These are phyloP conservation scores for Globia sparganii DNA, from an alignment of 2,888 invertebrate species.

Conservation along the genomic window DNA sequence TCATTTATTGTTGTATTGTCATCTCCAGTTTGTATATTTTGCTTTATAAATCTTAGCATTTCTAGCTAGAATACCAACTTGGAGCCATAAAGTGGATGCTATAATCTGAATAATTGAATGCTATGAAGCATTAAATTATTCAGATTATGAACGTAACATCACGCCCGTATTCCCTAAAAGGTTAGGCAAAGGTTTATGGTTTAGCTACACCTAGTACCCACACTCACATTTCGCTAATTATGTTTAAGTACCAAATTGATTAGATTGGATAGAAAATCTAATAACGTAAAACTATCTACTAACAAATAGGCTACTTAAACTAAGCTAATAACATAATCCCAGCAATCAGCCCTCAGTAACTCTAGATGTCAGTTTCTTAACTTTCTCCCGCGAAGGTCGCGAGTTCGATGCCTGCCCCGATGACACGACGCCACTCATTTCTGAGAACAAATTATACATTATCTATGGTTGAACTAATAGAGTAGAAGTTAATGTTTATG, in stretches of 20 bases:
- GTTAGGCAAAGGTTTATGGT: no score
- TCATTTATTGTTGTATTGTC: no score
- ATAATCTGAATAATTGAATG: no score
- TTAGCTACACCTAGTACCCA: neutral
- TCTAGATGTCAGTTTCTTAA: conserved; percentile 73
- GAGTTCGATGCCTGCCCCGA: conserved; percentile 73
- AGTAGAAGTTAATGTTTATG: conserved; percentile 32
- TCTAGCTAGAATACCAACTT: no score
- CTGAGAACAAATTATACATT: conserved; percentile 70
- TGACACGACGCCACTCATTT: conserved; percentile 69
- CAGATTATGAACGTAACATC: no score
- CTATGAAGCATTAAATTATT: no score
- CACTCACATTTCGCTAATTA: neutral
- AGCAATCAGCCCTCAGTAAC: conserved; percentile 69
- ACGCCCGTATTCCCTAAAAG: neutral
- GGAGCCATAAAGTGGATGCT: no score
- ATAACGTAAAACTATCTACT: conserved; percentile 3
- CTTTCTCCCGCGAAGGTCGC: conserved; percentile 78
- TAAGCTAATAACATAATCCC: conserved; percentile 59
- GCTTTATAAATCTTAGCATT: no score
- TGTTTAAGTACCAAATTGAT: neutral
- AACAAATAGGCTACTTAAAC: conserved; percentile 36
- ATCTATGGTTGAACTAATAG: conserved; percentile 41
- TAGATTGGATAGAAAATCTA: neutral
- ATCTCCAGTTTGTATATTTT: no score